Percentiles rank a stretch among this genome's conserved stretches.
Conservation (phyloP, 1,140 invertebrate genomes). For the Atta cephalotes region DNA sequence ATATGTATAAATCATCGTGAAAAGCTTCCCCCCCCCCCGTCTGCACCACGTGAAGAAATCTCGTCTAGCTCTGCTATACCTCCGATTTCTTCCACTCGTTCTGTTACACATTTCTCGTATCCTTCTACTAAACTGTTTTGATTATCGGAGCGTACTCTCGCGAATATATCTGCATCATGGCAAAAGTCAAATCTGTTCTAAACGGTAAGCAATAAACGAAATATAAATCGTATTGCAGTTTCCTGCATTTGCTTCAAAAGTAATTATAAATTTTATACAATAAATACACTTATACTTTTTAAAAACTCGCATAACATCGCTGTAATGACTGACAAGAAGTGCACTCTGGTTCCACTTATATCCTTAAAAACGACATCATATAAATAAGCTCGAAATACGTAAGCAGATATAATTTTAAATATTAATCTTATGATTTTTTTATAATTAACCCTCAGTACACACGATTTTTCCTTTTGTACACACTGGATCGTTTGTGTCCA, state of each 20-base stretch:
- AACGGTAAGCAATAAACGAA: constrained; percentile 41
- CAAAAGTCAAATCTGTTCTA: constrained; percentile 49
- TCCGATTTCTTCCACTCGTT: constrained; percentile 47
- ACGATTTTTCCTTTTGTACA: no score
- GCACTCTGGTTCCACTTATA: background rate
- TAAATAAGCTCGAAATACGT: background rate
- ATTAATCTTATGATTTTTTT: background rate
- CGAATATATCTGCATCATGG: constrained; percentile 41
- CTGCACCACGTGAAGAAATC: constrained; percentile 18
- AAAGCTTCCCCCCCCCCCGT: background rate
- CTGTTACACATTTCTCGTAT: constrained; percentile 28
- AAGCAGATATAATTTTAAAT: background rate
- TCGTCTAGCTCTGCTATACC: constrained; percentile 29
- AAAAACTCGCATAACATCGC: constrained; percentile 7
- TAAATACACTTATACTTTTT: background rate
- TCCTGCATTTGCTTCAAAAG: constrained; percentile 7
- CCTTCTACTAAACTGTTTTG: constrained; percentile 38
- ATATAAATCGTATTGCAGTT: constrained; percentile 39
- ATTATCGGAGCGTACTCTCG: constrained; percentile 30
- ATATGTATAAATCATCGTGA: constrained; percentile 55
- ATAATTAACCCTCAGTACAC: background rate
- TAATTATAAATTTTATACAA: constrained; percentile 3
- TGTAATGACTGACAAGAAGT: background rate
- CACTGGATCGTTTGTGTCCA: no score
- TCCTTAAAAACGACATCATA: constrained; percentile 1